Evolutionary conservation across 2,888 invertebrate species (phyloP), one percentile per base, ranked within the genome.

Genomic region (Tipula helvola): DNA sequence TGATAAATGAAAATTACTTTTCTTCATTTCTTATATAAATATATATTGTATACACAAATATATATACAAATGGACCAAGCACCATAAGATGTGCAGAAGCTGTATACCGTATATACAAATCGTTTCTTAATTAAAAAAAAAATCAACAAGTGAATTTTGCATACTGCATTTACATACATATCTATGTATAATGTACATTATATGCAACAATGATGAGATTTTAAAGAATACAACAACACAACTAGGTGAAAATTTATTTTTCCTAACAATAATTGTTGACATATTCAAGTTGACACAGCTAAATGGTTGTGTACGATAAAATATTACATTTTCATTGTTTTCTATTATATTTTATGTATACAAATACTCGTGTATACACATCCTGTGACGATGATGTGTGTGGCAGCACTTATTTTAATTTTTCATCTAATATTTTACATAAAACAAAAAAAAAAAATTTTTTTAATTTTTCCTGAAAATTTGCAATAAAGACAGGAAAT

Each of bases 1-100:
- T 71, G 71, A 71, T 71, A 71, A 71, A 71, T 71, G 71, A 71
- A 71, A 71, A 71, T 71, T 71, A 71, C 71, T 71, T 71, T 71
- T 71, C 28, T 71, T 71, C 71, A 71, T 28, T 71, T 71, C 10
- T 71, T 71, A 71, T 71, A 71, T 28, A 71, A 10, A 12, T n/a
- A n/a, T 52, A 52, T n/a, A 47, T n/a, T 47, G 42, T 42, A 42
- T 2, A 42, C 10, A n/a, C 47, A 16, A 16, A 13, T 16, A 52
- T 16, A 52, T 52, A 52, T 16, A n/a, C 16, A 71, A 71, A 71
- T 28, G 71, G 71, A 71, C 71, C 71, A 4, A 71, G 12, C 28
- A 28, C 28, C 28, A 28, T 18, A 71, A 71, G 71, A 71, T 71
- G 28, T 71, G 71, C 71, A 10, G 71, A 71, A 71, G n/a, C 52